Conservation (phyloP, 2,797 vertebrate species). For the Pangasius sanitwongsei region DNA sequence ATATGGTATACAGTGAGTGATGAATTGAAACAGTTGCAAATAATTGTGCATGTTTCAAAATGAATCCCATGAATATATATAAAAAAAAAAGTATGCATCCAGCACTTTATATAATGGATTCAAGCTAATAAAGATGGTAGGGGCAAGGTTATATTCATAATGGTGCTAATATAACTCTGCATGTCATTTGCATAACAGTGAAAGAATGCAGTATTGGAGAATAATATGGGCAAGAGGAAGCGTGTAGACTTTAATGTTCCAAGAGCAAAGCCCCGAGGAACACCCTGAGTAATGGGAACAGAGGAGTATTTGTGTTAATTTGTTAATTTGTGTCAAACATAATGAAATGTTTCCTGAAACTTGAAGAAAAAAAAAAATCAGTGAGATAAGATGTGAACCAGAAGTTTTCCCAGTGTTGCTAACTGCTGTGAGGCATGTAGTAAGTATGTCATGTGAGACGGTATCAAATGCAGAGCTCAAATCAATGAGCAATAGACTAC, state of each 20-base stretch:
- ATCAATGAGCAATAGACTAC: neutral
- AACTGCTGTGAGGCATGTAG: neutral
- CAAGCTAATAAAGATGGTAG: neutral
- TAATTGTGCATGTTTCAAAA: neutral
- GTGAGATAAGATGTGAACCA: neutral
- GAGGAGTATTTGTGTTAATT: neutral
- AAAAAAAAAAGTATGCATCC: neutral
- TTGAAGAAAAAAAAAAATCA: neutral
- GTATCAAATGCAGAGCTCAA: neutral
- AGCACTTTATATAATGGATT: neutral
- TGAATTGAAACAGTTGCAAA: neutral
- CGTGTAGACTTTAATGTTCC: neutral
- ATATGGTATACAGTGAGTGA: neutral
- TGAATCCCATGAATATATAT: too few species aligned
- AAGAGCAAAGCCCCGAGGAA: slow-evolving; percentile 3
- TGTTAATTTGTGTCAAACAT: too few species aligned
- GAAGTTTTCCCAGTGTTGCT: neutral
- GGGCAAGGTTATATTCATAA: neutral
- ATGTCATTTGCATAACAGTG: neutral
- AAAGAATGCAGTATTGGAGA: neutral
- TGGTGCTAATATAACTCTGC: neutral
- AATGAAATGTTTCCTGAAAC: neutral
- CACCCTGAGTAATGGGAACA: neutral
- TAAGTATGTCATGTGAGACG: neutral
- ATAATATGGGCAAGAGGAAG: neutral